Evolutionary conservation across 2,113 vertebrate genomes (phyloP).

Genomic region (Sisor rabdophorus): DNA sequence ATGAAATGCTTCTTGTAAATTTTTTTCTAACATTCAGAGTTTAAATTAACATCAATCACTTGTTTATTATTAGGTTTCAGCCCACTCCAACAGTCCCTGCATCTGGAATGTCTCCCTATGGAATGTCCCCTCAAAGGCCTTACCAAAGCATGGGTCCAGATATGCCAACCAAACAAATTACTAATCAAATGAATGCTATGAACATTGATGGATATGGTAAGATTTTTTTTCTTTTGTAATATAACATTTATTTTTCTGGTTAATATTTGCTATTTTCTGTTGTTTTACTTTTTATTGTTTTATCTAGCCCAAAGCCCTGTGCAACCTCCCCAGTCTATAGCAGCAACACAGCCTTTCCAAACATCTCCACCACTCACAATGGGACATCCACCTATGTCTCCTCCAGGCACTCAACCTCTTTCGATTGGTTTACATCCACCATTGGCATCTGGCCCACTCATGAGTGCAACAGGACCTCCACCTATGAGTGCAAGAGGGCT

Average conservation of each 20-base stretch:
- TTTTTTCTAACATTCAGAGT: neutral
- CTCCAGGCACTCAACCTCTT: conserved; percentile 65
- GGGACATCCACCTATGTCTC: conserved; percentile 57
- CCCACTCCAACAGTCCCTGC: conserved; percentile 51
- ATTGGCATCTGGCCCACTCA: conserved; percentile 60
- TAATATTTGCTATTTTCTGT: neutral
- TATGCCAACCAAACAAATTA: conserved; percentile 72
- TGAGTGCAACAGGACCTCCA: conserved; percentile 54
- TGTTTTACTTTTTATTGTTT: neutral
- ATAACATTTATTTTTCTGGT: neutral
- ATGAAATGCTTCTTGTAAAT: neutral
- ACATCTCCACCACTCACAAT: conserved; percentile 49
- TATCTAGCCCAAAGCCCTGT: conserved; percentile 66
- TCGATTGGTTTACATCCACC: conserved; percentile 62
- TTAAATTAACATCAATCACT: neutral
- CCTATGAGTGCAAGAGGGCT: conserved; percentile 61
- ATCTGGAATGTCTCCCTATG: conserved; percentile 55
- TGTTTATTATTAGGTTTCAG: conserved; percentile 54
- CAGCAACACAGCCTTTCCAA: conserved; percentile 61
- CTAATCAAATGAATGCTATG: conserved; percentile 81
- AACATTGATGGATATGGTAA: conserved; percentile 83
- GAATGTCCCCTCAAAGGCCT: conserved; percentile 57
- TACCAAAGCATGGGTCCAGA: conserved; percentile 65
- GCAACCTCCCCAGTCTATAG: conserved; percentile 51
- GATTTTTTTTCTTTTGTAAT: too few species aligned